phyloP scores from a whole-genome alignment of 2,797 vertebrate species.

The Merluccius polli region DNA sequence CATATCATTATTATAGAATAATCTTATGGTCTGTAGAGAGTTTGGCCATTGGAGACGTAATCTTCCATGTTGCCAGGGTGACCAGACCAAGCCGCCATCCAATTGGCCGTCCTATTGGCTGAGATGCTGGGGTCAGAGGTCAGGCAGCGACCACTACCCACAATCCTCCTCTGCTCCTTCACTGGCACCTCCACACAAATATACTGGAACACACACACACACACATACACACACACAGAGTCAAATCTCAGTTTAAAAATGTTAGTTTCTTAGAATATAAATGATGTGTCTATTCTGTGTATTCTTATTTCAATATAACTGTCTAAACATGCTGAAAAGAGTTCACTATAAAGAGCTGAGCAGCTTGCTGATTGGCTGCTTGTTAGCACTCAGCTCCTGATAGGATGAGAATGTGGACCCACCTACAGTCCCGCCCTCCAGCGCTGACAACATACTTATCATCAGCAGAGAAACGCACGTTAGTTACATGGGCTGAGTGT shows the following conservation, averaged over 20 bases:
- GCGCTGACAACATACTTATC: constrained; percentile 91
- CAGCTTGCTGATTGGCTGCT: not conserved
- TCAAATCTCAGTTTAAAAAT: not conserved
- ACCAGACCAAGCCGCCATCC: not conserved
- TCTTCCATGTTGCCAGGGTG: not conserved
- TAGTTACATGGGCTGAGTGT: constrained; percentile 92
- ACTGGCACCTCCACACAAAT: constrained; percentile 10
- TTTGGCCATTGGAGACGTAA: not conserved
- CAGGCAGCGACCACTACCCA: not conserved
- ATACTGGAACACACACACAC: not conserved
- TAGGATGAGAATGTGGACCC: constrained; percentile 16
- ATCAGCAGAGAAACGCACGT: constrained; percentile 89
- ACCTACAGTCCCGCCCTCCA: constrained; percentile 96
- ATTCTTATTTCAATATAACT: too few relatives aligned
- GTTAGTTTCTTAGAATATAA: not conserved
- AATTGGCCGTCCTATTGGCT: not conserved
- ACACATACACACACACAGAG: not conserved
- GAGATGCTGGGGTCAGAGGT: constrained; percentile 2
- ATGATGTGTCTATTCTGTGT: not conserved
- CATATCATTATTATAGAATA: not conserved
- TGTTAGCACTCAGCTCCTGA: not conserved
- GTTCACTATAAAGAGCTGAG: not conserved
- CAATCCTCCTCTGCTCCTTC: not conserved
- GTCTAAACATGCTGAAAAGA: not conserved
- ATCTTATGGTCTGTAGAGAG: not conserved